Base-by-base conservation (phyloP, 1,140 invertebrate genomes). In the Planococcus citri region DNA sequence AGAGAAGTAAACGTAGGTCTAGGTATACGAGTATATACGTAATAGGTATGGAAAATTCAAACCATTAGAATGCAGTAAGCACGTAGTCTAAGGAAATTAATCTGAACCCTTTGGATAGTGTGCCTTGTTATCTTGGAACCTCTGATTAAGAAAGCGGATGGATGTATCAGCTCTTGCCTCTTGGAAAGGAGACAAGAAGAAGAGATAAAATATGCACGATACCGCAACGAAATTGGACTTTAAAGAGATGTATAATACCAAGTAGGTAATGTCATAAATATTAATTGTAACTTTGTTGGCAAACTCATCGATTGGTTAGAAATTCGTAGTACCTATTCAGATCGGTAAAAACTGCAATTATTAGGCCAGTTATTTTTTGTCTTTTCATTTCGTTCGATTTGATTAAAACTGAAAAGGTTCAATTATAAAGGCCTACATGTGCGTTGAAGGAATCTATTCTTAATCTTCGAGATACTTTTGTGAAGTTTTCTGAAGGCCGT, bases 201-300 rank as follows among this genome's bases (percentile, higher is more conserved):
- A 3, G 41, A 17, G 41, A 51, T 51, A n/a, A 51, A 51, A 51
- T 51, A 51, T 51, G 4, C 41, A 20, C 17, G 41, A 17, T 6
- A 51, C 41, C 41, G 41, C 41, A 51, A 51, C 41, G 41, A 51
- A 51, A 51, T 51, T 51, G 41, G 4, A 51, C 41, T 51, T 51
- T 51, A 6, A 51, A 51, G 41, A 51, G 41, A 51, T 6, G 17
- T 51, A 51, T n/a, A 51, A 51, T 20, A 51, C 17, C n/a, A 51
- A 51, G 41, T n/a, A n/a, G n/a, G n/a, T 51, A 51, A 51, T 51
- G 17, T 17, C 41, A 51, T 51, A 51, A 51, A 51, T 51, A 51
- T 51, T 51, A 51, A 51, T 51, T 51, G 41, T 51, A 51, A 51
- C 6, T 51, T 51, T 51, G 41, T 51, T 51, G 41, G 41, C 41